Percentiles rank a stretch among this genome's conserved stretches.
phyloP scores from a whole-genome alignment of 2,888 invertebrate species.

The Lamellibrachia satsuma region DNA sequence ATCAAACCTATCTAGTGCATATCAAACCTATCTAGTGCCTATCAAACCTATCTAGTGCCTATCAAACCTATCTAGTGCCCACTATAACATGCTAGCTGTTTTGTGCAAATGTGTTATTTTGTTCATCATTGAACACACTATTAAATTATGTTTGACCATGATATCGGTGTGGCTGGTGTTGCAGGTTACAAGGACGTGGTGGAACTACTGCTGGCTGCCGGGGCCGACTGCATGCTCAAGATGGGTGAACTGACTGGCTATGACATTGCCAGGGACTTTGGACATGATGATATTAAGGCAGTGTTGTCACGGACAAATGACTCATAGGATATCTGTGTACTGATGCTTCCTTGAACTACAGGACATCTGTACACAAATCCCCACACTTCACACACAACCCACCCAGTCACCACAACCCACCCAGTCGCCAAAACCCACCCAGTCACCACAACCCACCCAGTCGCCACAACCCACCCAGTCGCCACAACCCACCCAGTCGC shows the following conservation, averaged over 20 bases:
- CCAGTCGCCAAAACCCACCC: background rate
- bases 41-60: too few species aligned
- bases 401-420: background rate
- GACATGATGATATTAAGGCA: slow-evolving; percentile 49
- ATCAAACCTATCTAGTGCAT: too few species aligned
- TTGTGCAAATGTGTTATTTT: too few species aligned
- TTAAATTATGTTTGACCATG: background rate
- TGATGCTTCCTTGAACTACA: background rate
- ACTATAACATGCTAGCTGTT: too few species aligned
- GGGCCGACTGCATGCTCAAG: slow-evolving; percentile 50
- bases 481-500: too few species aligned
- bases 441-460: background rate
- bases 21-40: too few species aligned
- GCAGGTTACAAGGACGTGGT: slow-evolving; percentile 58
- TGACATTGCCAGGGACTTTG: slow-evolving; percentile 60
- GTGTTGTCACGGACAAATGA: background rate
- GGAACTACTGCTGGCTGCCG: slow-evolving; percentile 50
- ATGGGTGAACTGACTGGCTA: slow-evolving; percentile 56
- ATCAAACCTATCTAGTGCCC: too few species aligned
- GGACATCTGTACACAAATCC: background rate
- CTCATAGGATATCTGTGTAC: background rate
- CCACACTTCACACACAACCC: background rate
- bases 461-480: too few species aligned
- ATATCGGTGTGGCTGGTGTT: slow-evolving; percentile 27
- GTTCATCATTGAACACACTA: too few species aligned